A percentile compares a stretch with the other conserved stretches of the same genome.
These are phyloP conservation scores for Catocala fraxini DNA, from an alignment of 2,888 invertebrate species.

Conservation along the genomic window DNA sequence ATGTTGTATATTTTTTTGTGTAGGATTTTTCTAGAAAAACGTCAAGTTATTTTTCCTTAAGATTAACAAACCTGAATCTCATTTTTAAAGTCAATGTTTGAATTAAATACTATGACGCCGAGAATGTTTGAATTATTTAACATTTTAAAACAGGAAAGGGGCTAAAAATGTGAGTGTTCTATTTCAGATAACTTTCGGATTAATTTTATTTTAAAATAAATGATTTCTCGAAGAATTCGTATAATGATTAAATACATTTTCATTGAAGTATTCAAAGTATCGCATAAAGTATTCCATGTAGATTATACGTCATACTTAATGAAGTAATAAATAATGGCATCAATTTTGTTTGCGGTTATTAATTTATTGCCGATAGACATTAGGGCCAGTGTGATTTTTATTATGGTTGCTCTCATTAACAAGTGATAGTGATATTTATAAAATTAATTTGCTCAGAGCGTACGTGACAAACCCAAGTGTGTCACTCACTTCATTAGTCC, in stretches of 20 bases:
- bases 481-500: constrained; percentile 68
- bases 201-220: not conserved
- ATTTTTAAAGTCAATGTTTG: constrained; percentile 32
- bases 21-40: not conserved
- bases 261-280: constrained; percentile 10
- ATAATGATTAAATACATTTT: no score
- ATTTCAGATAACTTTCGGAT: constrained; percentile 1
- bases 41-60: not conserved
- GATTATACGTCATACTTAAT: constrained; percentile 55
- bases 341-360: constrained; percentile 62
- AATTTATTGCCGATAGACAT: constrained; percentile 67
- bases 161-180: constrained; percentile 10
- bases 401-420: constrained; percentile 71
- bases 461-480: constrained; percentile 80
- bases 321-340: constrained; percentile 50
- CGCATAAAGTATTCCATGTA: constrained; percentile 55
- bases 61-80: constrained; percentile 18
- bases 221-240: not conserved
- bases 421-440: constrained; percentile 57
- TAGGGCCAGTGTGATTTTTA: constrained; percentile 69
- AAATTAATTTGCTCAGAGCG: constrained; percentile 60
- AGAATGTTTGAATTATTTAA: constrained; percentile 38
- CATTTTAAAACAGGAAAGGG: constrained; percentile 18
- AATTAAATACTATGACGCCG: constrained; percentile 18
- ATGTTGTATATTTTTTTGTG: not conserved